phyloP scores from a whole-genome alignment of 2,113 vertebrate genomes.

The Eptatretus burgeri region DNA sequence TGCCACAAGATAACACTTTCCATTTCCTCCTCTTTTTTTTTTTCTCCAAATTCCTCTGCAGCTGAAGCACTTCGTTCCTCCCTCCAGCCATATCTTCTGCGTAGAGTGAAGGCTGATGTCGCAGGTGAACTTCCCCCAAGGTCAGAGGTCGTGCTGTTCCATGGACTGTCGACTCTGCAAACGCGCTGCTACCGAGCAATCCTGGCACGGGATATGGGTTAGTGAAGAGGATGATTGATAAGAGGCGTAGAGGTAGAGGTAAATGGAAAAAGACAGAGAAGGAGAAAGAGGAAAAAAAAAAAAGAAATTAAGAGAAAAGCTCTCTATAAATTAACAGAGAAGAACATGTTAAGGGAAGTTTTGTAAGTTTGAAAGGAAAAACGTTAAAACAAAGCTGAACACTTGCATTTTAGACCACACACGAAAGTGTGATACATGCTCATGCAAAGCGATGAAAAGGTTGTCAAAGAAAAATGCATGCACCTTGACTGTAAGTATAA shows the following conservation, averaged over 20 bases:
- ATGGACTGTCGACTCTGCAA: conserved; percentile 57
- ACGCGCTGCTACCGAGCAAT: conserved; percentile 56
- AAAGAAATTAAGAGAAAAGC: neutral
- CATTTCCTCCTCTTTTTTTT: neutral
- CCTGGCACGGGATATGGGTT: conserved; percentile 47
- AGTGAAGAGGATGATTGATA: neutral
- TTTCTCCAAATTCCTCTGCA: conserved; percentile 11
- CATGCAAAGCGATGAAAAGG: no score
- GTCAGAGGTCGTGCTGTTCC: conserved; percentile 46
- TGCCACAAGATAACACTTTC: neutral
- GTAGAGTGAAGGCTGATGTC: conserved; percentile 54
- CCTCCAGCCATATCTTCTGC: conserved; percentile 51
- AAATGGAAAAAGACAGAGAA: neutral
- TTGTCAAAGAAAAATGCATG: no score
- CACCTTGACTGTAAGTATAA: no score
- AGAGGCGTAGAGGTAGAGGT: no score
- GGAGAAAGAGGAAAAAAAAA: neutral
- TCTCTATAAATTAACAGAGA: neutral
- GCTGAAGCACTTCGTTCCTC: conserved; percentile 37
- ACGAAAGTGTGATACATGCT: no score
- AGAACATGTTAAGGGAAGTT: no score
- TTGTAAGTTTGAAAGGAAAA: no score
- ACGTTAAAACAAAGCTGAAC: no score
- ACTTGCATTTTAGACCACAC: no score
- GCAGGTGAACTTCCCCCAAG: conserved; percentile 48